phyloP scores from a whole-genome alignment of 2,888 invertebrate species.

The Chloroclysta siterata region DNA sequence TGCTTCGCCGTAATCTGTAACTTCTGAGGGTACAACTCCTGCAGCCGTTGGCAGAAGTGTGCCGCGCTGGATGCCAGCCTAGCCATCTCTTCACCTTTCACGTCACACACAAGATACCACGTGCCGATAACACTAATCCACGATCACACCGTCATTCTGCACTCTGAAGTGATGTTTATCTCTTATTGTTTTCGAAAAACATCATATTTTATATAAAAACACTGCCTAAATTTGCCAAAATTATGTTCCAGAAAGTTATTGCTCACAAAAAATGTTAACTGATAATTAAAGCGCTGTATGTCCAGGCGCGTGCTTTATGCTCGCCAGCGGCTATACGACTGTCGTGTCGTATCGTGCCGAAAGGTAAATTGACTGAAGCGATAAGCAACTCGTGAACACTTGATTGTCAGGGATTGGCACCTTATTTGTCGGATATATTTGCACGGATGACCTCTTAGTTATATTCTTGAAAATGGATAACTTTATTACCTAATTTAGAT shows the following conservation, averaged over 20 bases:
- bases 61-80: slow-evolving; percentile 71
- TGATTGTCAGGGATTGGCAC: slow-evolving; percentile 29
- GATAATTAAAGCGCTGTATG: not conserved
- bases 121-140: slow-evolving; percentile 52
- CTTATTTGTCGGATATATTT: slow-evolving; percentile 24
- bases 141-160: slow-evolving; percentile 38
- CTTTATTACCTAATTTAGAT: not conserved
- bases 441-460: slow-evolving; percentile 18
- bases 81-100: slow-evolving; percentile 58
- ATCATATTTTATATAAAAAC: not conserved
- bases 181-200: slow-evolving; percentile 15
- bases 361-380: slow-evolving; percentile 27
- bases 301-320: slow-evolving; percentile 45
- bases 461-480: slow-evolving; percentile 2
- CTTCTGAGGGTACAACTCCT: slow-evolving; percentile 75
- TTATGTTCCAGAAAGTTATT: slow-evolving; percentile 2
- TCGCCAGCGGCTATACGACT: slow-evolving; percentile 42
- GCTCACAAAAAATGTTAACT: not conserved
- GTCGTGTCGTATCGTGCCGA: slow-evolving; percentile 22
- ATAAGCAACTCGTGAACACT: slow-evolving; percentile 34
- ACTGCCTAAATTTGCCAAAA: not conserved
- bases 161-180: slow-evolving; percentile 37
- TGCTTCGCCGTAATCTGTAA: slow-evolving; percentile 61
- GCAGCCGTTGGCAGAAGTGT: slow-evolving; percentile 74
- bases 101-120: slow-evolving; percentile 36